Evolutionary conservation across 2,797 vertebrate genomes (phyloP).

Genomic region (Schizopygopsis pylzovi): DNA sequence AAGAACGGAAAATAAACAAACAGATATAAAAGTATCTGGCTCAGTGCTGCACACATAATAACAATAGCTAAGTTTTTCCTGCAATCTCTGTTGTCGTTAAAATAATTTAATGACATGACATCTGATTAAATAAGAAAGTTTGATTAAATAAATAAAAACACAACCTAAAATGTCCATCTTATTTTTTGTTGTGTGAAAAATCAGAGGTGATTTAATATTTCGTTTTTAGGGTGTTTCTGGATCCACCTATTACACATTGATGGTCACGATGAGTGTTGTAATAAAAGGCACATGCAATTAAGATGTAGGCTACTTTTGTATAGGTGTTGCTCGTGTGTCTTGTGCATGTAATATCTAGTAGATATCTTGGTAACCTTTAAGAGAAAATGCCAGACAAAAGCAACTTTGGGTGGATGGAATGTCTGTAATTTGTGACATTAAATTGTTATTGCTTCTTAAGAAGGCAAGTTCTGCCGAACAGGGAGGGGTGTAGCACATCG

Average conservation of each 20-base stretch:
- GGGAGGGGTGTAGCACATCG: not conserved
- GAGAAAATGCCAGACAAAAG: not conserved
- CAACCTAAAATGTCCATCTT: not conserved
- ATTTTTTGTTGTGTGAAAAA: not conserved
- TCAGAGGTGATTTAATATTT: not conserved
- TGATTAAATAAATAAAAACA: not conserved
- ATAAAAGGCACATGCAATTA: not conserved
- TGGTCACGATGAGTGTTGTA: not conserved
- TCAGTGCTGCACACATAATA: not conserved
- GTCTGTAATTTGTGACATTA: not conserved
- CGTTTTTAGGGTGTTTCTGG: not conserved
- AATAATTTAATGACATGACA: not conserved
- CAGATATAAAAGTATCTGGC: not conserved
- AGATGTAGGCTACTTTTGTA: not conserved
- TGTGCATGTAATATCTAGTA: not conserved
- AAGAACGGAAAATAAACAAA: not conserved
- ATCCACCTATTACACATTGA: slow-evolving; percentile 15
- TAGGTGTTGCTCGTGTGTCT: not conserved
- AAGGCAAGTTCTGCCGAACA: not conserved
- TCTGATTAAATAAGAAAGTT: not conserved
- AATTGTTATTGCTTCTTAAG: not conserved
- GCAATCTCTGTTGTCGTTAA: not conserved
- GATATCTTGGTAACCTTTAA: not conserved
- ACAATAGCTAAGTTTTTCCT: not conserved
- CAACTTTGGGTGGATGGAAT: not conserved